Base-by-base conservation (phyloP, 1,140 invertebrate species). In the Drosophila grimshawi region DNA sequence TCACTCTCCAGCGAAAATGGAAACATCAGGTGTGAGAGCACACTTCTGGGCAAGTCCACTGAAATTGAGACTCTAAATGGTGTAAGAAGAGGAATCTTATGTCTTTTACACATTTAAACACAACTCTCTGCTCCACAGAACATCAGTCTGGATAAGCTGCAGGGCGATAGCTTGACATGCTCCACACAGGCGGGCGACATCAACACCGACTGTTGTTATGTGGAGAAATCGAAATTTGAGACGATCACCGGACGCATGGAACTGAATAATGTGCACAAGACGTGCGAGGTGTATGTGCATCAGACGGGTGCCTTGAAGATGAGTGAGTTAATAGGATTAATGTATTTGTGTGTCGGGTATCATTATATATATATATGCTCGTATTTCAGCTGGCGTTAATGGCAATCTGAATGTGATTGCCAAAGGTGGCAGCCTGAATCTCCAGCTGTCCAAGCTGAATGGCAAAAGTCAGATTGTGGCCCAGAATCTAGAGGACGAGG, bases 221-320 rank as follows among this genome's bases (percentile, higher is more conserved):
- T 88, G 3, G 86, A 91, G 45, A 71, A 75, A n/a, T 92, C 90
- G 1, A 85, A 78, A 33, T 92, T 92, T 64, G 75, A 86, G 46
- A 92, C 91, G 0, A 52, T 69, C 49, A 81, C 72, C 0, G 91
- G 91, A 2, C 67, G 59, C 4, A 52, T 92, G 46, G 74, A 86
- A 2, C 61, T 92, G 0, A 92, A 91, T 39, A 92, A 92, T 62
- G 80, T 92, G 0, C 91, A 92, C 61, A 92, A 92, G 45, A 68
- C 45, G 6, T 79, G 86, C 11, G 67, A 90, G 62, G 77, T 92
- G 3, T 60, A 70, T 39, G 79, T 92, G 1, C 76, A 89, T n/a
- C 46, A 90, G 10, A 51, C 75, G 2, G 90, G 77, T 3, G 79
- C 85, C 1, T 55, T 92, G 0, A 81, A 80, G 29, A 92, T 92